Evolutionary conservation across 2,888 invertebrate species (phyloP).

Genomic region (Andricus curvator): DNA sequence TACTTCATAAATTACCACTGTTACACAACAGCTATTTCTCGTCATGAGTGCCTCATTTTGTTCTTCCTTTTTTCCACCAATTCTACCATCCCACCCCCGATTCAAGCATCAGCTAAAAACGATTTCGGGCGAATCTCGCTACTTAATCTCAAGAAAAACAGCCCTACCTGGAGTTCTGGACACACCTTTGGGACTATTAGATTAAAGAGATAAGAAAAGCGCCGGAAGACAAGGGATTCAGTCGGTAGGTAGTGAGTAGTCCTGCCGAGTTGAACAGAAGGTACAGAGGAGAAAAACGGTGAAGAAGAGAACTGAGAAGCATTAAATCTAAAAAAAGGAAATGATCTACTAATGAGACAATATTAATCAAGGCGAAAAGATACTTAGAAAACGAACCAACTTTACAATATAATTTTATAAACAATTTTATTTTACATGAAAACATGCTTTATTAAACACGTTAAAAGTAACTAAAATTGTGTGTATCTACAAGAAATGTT

Average conservation of each 20-base stretch:
- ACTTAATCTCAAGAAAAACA: conserved; percentile 27
- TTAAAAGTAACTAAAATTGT: too few species aligned
- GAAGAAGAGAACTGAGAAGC: conserved; percentile 1
- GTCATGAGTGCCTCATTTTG: neutral
- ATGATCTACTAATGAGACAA: neutral
- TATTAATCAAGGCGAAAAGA: neutral
- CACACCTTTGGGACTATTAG: conserved; percentile 36
- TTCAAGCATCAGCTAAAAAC: conserved; percentile 25
- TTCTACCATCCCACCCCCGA: conserved; percentile 23
- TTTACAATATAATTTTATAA: neutral
- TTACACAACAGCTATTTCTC: conserved; percentile 26
- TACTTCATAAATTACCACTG: conserved; percentile 6
- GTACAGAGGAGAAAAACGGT: neutral
- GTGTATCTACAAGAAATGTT: too few species aligned
- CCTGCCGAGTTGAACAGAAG: conserved; percentile 8
- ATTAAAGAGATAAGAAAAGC: conserved; percentile 16
- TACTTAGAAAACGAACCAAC: neutral
- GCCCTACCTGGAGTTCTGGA: conserved; percentile 26
- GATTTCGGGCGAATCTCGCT: conserved; percentile 33
- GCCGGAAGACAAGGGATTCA: conserved; percentile 13
- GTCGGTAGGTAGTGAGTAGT: conserved; percentile 25
- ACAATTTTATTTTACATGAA: too few species aligned
- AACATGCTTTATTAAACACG: too few species aligned
- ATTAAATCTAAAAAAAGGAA: neutral
- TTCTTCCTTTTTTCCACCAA: conserved; percentile 18